Conservation (phyloP, 2,113 vertebrate species). For the Phylloscopus whistleri region DNA sequence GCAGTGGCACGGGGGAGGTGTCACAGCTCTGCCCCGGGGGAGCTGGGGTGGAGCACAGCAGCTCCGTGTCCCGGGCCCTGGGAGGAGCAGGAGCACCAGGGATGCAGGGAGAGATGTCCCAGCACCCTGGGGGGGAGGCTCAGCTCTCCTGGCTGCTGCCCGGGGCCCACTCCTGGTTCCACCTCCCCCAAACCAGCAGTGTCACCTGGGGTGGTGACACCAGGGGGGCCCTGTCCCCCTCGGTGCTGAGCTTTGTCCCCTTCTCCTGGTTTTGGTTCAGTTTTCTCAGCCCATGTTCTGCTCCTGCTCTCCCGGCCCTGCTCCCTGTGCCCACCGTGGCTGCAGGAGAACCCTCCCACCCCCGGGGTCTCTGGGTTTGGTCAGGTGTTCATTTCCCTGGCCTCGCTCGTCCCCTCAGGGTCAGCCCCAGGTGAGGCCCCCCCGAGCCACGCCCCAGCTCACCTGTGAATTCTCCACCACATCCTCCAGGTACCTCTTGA, state of each 20-base stretch:
- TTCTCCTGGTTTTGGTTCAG: background rate
- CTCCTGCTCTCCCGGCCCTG: background rate
- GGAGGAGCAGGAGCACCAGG: background rate
- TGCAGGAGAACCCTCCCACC: background rate
- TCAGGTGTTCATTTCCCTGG: background rate
- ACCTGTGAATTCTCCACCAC: constrained; percentile 75
- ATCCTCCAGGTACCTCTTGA: constrained; percentile 74
- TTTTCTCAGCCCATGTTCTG: background rate
- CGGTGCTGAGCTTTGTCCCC: background rate
- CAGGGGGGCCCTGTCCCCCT: background rate
- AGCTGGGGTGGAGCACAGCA: background rate
- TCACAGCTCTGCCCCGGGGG: background rate
- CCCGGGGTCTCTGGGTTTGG: background rate
- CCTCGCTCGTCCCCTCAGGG: background rate
- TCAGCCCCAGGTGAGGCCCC: background rate
- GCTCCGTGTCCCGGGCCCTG: too few species aligned
- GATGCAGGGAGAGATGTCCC: too few species aligned
- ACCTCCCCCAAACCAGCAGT: background rate
- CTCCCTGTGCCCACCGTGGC: background rate
- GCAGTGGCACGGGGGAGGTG: background rate
- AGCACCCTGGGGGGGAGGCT: too few species aligned
- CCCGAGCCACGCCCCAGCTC: background rate
- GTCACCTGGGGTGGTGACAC: background rate
- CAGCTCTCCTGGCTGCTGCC: background rate
- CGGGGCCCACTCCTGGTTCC: background rate